These are phyloP conservation scores for Neotoma lepida DNA, from an alignment of 2,113 vertebrate genomes.

Conservation along the genomic window DNA sequence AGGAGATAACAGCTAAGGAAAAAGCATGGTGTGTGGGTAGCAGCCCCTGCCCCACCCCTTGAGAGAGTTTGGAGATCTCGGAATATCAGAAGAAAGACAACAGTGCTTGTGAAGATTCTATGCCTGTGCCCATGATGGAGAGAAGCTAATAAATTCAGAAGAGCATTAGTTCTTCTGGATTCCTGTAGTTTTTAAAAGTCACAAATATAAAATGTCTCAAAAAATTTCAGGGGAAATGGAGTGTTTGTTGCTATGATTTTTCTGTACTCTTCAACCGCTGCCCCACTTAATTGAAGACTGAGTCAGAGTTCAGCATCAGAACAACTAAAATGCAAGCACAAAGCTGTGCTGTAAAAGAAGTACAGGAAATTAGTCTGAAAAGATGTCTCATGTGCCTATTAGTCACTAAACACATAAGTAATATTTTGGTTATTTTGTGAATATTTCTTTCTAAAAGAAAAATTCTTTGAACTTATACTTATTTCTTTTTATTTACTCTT, in stretches of 20 bases:
- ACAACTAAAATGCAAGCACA: not conserved
- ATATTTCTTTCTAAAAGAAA: not conserved
- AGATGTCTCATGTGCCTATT: not conserved
- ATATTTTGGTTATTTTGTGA: not conserved
- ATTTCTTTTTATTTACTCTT: not conserved
- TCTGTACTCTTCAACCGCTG: not conserved
- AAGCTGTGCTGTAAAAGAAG: not conserved
- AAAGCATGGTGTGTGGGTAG: not conserved
- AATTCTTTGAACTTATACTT: not conserved
- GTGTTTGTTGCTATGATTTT: not conserved
- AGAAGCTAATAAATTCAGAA: not conserved
- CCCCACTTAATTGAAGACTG: not conserved
- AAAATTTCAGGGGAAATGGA: not conserved
- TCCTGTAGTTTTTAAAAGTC: not conserved
- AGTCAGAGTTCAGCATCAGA: not conserved
- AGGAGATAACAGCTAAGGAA: not conserved
- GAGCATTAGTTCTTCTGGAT: not conserved
- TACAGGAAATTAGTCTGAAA: not conserved
- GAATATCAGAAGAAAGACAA: not conserved
- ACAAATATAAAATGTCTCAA: not conserved
- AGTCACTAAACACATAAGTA: not conserved
- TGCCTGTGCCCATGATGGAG: not conserved
- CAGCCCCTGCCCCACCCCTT: not conserved
- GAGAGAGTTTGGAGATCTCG: not conserved
- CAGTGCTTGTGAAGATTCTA: not conserved